Conservation (phyloP, 1,140 invertebrate genomes). For the Ceratina calcarata region DNA sequence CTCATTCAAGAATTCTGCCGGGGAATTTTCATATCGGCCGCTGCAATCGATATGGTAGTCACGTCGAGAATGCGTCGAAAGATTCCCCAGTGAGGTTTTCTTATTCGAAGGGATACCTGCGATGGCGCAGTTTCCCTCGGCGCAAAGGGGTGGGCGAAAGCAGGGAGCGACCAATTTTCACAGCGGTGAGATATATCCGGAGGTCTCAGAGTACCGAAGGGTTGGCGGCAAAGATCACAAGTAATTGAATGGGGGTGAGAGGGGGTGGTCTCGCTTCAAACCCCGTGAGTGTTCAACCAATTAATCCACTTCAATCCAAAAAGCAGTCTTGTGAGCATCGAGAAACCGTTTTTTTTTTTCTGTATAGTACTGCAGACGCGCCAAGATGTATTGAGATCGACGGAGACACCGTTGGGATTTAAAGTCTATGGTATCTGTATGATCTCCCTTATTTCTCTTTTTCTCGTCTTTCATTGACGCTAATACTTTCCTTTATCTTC, state of each 20-base stretch:
- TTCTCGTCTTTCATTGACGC: constrained; percentile 16
- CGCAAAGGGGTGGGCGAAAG: constrained; percentile 21
- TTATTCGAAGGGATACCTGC: constrained; percentile 63
- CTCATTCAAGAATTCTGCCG: not conserved
- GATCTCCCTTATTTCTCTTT: not conserved
- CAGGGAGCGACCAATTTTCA: constrained; percentile 62
- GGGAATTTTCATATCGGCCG: constrained; percentile 15
- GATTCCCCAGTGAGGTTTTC: constrained; percentile 59
- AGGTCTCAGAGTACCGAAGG: constrained; percentile 66
- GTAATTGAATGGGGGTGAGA: constrained; percentile 70
- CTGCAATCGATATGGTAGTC: constrained; percentile 56
- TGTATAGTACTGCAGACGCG: constrained; percentile 59
- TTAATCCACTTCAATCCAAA: constrained; percentile 76
- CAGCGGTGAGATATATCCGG: constrained; percentile 61
- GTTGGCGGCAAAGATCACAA: constrained; percentile 73
- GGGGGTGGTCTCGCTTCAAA: constrained; percentile 60
- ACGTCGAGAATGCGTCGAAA: constrained; percentile 60
- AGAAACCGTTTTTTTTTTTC: constrained; percentile 61
- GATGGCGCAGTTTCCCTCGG: constrained; percentile 48
- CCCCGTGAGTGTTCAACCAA: constrained; percentile 76
- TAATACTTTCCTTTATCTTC: not conserved
- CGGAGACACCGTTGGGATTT: constrained; percentile 62
- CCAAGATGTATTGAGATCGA: constrained; percentile 73
- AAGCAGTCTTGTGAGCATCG: constrained; percentile 69
- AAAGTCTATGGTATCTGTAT: constrained; percentile 42